Evolutionary conservation across 2,113 vertebrate species (phyloP).

Genomic region (Coracopsis vasa): DNA sequence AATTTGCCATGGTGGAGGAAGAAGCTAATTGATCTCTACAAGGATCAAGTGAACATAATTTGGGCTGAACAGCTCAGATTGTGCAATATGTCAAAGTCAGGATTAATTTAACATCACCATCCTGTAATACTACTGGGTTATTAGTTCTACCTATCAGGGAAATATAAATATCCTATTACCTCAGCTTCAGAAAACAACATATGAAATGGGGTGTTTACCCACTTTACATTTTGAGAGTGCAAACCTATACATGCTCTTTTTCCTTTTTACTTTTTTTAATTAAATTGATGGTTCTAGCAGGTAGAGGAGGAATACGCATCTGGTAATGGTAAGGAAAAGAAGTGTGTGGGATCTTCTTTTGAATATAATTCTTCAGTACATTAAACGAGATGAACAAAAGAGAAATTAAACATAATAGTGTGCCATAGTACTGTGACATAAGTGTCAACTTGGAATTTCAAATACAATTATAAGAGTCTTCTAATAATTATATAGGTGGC

Average conservation of each 20-base stretch:
- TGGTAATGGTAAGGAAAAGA: background rate
- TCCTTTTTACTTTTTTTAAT: background rate
- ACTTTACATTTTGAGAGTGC: background rate
- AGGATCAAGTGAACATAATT: background rate
- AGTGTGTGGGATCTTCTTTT: constrained; percentile 23
- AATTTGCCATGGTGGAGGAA: background rate
- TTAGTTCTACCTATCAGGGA: background rate
- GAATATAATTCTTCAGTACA: constrained; percentile 47
- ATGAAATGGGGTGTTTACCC: background rate
- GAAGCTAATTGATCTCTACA: background rate
- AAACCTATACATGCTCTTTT: background rate
- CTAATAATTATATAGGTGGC: constrained; percentile 79
- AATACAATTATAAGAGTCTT: constrained; percentile 78
- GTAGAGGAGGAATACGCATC: background rate
- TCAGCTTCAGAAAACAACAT: background rate
- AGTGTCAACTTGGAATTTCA: constrained; percentile 74
- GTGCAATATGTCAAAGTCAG: background rate
- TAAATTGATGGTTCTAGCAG: constrained; percentile 3
- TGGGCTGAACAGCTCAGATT: background rate
- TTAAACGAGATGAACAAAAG: constrained; percentile 68
- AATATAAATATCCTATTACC: background rate
- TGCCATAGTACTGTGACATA: constrained; percentile 63
- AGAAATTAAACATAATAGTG: constrained; percentile 71
- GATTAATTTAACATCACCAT: background rate
- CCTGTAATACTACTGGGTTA: background rate